phyloP scores from a whole-genome alignment of 2,888 invertebrate genomes.

The Pseudoips prasinana region DNA sequence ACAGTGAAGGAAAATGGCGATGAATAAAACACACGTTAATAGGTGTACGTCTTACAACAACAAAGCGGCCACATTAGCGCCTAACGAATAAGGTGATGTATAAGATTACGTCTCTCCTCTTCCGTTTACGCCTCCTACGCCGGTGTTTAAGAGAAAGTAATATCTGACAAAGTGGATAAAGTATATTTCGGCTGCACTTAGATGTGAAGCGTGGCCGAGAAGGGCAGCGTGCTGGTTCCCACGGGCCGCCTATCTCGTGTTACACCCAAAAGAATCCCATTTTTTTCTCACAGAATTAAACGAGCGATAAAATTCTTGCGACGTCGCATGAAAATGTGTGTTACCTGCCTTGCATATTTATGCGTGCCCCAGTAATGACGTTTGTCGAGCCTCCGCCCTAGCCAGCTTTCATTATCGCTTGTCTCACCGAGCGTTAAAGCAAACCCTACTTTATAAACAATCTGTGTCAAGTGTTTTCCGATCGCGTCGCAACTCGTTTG shows the following conservation, averaged over 20 bases:
- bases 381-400: slow-evolving; percentile 65
- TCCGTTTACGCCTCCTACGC: slow-evolving; percentile 56
- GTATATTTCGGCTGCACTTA: slow-evolving; percentile 76
- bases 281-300: slow-evolving; percentile 79
- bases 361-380: slow-evolving; percentile 78
- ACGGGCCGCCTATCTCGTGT: slow-evolving; percentile 71
- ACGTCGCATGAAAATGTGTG: slow-evolving; percentile 82
- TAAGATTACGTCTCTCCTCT: slow-evolving; percentile 64
- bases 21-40: slow-evolving; percentile 74
- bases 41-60: slow-evolving; percentile 54
- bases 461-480: slow-evolving; percentile 68
- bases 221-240: slow-evolving; percentile 68
- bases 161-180: slow-evolving; percentile 71
- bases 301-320: slow-evolving; percentile 81
- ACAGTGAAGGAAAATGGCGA: slow-evolving; percentile 58
- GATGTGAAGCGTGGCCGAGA: slow-evolving; percentile 54
- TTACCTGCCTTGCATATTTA: slow-evolving; percentile 82
- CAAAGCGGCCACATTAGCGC: slow-evolving; percentile 68
- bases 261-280: slow-evolving; percentile 72
- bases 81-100: slow-evolving; percentile 69
- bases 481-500: slow-evolving; percentile 61
- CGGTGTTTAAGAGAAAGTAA: slow-evolving; percentile 71
- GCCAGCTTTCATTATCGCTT: slow-evolving; percentile 69
- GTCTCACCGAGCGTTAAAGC: slow-evolving; percentile 56
- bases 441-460: slow-evolving; percentile 68